Percentiles rank a stretch among this genome's conserved stretches.
Evolutionary conservation across 2,113 vertebrate species (phyloP).

Genomic region (Prochilodus magdalenae): DNA sequence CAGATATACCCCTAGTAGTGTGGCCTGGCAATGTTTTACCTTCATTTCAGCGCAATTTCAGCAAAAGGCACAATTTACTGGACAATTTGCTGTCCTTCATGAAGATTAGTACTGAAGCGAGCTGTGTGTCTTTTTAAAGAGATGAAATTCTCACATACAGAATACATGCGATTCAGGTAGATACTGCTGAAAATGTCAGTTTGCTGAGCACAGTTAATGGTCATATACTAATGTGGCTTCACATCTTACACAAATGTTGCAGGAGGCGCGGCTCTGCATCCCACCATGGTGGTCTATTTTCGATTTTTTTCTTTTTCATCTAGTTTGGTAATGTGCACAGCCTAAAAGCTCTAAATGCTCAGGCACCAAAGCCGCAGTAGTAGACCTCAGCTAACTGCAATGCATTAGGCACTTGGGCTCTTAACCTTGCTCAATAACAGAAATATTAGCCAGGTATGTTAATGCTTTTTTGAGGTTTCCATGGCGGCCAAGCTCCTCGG

Average conservation of each 20-base stretch:
- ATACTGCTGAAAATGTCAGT: background rate
- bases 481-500: slow-evolving; percentile 52
- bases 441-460: slow-evolving; percentile 63
- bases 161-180: background rate
- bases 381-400: slow-evolving; percentile 41
- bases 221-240: slow-evolving; percentile 3
- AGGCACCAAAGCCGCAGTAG: slow-evolving; percentile 35
- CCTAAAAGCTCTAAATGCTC: slow-evolving; percentile 46
- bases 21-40: background rate
- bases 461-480: slow-evolving; percentile 63
- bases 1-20: too few species aligned
- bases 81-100: background rate
- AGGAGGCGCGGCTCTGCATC: background rate
- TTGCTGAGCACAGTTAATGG: background rate
- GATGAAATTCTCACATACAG: too few species aligned
- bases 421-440: slow-evolving; percentile 63
- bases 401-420: slow-evolving; percentile 59
- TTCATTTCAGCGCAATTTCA: background rate
- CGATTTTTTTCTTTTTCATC: slow-evolving; percentile 30
- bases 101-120: too few species aligned
- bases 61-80: background rate
- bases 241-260: slow-evolving; percentile 24
- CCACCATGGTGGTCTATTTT: slow-evolving; percentile 15
- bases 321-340: slow-evolving; percentile 14
- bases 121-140: too few species aligned